Evolutionary conservation across 2,113 vertebrate genomes (phyloP).

Genomic region (Amphiprion ocellaris): DNA sequence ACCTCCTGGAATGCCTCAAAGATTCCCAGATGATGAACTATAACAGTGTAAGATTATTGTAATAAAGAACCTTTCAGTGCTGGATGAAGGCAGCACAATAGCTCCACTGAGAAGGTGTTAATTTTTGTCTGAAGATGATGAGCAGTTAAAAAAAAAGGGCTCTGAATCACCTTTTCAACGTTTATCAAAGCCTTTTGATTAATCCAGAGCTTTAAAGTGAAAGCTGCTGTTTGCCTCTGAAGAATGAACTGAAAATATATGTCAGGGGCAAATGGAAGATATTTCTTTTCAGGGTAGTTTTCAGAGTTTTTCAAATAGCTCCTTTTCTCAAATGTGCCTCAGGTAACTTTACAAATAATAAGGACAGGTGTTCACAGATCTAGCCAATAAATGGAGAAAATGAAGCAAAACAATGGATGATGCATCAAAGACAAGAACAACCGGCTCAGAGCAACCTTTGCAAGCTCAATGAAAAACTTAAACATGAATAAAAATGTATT

Average conservation of each 20-base stretch:
- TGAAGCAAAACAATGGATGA: background rate
- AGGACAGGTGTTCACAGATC: background rate
- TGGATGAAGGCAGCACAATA: slow-evolving; percentile 2
- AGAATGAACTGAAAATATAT: background rate
- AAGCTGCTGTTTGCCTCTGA: slow-evolving; percentile 16
- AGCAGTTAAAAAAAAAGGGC: slow-evolving; percentile 24
- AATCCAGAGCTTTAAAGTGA: slow-evolving; percentile 35
- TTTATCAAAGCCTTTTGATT: slow-evolving; percentile 34
- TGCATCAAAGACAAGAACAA: background rate
- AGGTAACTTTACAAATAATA: background rate
- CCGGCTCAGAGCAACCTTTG: background rate
- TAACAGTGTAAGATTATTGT: slow-evolving; percentile 6
- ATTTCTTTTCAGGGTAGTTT: no score
- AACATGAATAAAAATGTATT: background rate
- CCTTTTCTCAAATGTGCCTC: background rate
- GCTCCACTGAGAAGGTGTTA: slow-evolving; percentile 11
- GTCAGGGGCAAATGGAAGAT: background rate
- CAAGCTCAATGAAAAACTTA: background rate
- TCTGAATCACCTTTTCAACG: slow-evolving; percentile 38
- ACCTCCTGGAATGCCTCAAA: background rate
- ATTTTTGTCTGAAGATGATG: slow-evolving; percentile 34
- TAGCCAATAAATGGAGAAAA: no score
- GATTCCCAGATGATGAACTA: slow-evolving; percentile 19
- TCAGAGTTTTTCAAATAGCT: slow-evolving; percentile 9
- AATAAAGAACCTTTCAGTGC: background rate